These are phyloP conservation scores for Pachliopta kotzebuea DNA, from an alignment of 2,888 invertebrate genomes.

Conservation along the genomic window DNA sequence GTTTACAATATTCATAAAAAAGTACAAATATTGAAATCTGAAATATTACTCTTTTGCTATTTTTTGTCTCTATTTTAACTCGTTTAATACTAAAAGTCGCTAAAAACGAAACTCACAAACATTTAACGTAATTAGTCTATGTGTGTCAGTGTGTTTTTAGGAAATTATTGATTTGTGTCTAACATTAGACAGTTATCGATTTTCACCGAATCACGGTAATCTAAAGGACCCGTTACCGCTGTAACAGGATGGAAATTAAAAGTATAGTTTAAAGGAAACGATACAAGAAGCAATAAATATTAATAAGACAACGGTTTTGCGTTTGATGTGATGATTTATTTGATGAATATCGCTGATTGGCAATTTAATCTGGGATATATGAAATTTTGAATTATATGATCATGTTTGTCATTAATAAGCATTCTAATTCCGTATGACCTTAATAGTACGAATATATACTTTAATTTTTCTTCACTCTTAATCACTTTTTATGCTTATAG, in stretches of 20 bases:
- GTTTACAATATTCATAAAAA: no score
- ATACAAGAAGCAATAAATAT: slow-evolving; percentile 30
- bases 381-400: slow-evolving; percentile 2
- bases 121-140: neutral
- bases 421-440: neutral
- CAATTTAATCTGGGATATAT: slow-evolving; percentile 9
- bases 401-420: neutral
- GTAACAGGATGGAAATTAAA: slow-evolving; percentile 17
- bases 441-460: neutral
- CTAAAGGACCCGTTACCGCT: slow-evolving; percentile 6
- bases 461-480: no score
- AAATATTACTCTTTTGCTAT: no score
- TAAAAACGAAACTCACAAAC: no score
- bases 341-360: slow-evolving; percentile 1
- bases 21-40: no score
- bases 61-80: no score
- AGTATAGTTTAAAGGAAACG: slow-evolving; percentile 2
- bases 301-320: slow-evolving; percentile 28
- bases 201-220: no score
- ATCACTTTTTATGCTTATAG: no score
- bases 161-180: neutral
- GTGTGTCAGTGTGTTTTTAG: slow-evolving; percentile 22
- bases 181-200: neutral
- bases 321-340: slow-evolving; percentile 17
- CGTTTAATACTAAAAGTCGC: no score